Evolutionary conservation across 2,888 invertebrate species (phyloP).

Genomic region (Cactoblastis cactorum): DNA sequence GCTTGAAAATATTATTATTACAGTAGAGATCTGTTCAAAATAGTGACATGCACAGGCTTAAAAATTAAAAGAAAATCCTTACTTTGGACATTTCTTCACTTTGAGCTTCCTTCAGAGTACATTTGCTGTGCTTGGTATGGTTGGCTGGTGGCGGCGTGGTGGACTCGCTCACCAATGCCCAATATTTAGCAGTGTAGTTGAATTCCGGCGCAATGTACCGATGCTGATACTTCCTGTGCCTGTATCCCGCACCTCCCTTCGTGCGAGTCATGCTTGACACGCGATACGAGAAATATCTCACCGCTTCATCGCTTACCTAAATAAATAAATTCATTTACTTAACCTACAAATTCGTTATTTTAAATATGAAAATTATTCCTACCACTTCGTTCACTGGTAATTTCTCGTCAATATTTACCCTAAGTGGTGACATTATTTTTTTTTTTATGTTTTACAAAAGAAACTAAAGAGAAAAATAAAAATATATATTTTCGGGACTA

Average conservation of each 20-base stretch:
- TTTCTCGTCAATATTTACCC: too few relatives aligned
- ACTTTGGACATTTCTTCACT: conserved; percentile 70
- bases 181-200: conserved; percentile 69
- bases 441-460: too few relatives aligned
- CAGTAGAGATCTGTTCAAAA: too few relatives aligned
- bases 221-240: conserved; percentile 67
- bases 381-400: too few relatives aligned
- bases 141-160: conserved; percentile 51
- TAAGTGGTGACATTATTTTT: too few relatives aligned
- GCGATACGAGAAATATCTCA: conserved; percentile 66
- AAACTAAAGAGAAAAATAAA: too few relatives aligned
- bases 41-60: too few relatives aligned
- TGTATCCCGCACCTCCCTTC: conserved; percentile 64
- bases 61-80: too few relatives aligned
- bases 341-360: background rate
- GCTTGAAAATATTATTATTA: too few relatives aligned
- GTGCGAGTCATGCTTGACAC: conserved; percentile 69
- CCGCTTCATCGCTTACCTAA: conserved; percentile 63
- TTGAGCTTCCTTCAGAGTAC: conserved; percentile 63
- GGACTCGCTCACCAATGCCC: conserved; percentile 70
- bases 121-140: conserved; percentile 59
- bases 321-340: background rate
- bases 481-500: too few relatives aligned
- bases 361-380: too few relatives aligned
- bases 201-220: conserved; percentile 71